Base-by-base conservation (phyloP, 2,888 invertebrate genomes). In the Pyrgus malvae region DNA sequence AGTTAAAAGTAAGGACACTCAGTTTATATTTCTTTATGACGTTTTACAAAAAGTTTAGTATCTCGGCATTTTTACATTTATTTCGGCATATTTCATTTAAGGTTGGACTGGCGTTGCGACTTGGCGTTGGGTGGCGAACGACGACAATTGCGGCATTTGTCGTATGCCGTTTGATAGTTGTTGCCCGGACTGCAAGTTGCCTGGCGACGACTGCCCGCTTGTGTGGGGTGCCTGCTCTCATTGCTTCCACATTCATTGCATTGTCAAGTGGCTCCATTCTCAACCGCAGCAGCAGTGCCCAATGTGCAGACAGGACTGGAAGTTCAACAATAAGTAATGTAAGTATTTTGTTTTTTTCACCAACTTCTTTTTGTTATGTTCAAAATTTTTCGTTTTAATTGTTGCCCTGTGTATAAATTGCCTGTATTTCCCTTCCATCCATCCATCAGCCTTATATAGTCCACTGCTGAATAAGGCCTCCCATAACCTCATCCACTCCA, bases 261-360 rank as follows among this genome's bases (percentile, higher is more conserved):
- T 99, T 74, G 97, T 98, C 80, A 99, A 99, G 93, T 99, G 99
- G 99, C 92, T 99, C 46, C 97, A 99, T 78, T 96, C 98, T 12
- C 96, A 97, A 84, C 95, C 95, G 68, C 95, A 95, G 84, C 96
- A 96, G 76, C 94, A 95, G 90, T 97, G 97, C 71, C 97, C 97
- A 58, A 99, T 99, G 98, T 99, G 99, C 87, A 93, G 99, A 70
- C 99, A 99, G 84, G 98, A 98, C 79, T 99, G 99, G 99, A 98
- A 98, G 85, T 99, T 98, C 85, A 98, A 98, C 80, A 94, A 94
- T 76, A 94, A 94, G 80, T 94, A 91, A 66, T 63, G 50, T 53
- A 29, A 55, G 55, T 54, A 35, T n/a, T 6, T 40, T n/a, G 1
- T 1, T 9, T 31, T 9, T 11, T 3, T n/a, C n/a, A n/a, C n/a